Evolutionary conservation across 2,888 invertebrate genomes (phyloP).

Genomic region (Laspeyria flexula): DNA sequence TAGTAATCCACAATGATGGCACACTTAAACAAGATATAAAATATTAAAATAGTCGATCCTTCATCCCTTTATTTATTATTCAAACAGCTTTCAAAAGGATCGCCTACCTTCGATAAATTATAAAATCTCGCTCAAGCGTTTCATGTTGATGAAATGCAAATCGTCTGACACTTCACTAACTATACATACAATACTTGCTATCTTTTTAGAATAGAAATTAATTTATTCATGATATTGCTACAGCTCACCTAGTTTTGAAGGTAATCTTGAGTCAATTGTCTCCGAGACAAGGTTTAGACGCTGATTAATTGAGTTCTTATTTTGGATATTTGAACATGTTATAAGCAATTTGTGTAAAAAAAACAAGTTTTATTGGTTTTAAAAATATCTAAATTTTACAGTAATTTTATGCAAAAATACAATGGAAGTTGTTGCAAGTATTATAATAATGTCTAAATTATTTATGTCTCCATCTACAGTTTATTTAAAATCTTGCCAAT

Average conservation of each 20-base stretch:
- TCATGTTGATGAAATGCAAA: slow-evolving; percentile 67
- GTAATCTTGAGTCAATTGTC: neutral
- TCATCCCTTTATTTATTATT: slow-evolving; percentile 62
- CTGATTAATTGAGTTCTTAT: too few relatives aligned
- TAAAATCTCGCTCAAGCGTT: slow-evolving; percentile 59
- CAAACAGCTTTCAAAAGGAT: slow-evolving; percentile 63
- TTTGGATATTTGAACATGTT: too few relatives aligned
- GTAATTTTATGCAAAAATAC: too few relatives aligned
- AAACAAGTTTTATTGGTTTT: too few relatives aligned
- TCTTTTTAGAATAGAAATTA: slow-evolving; percentile 31
- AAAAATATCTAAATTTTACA: too few relatives aligned
- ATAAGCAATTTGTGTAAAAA: too few relatives aligned
- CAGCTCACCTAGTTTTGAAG: neutral
- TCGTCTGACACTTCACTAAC: slow-evolving; percentile 51
- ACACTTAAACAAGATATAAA: slow-evolving; percentile 54
- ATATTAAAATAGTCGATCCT: slow-evolving; percentile 58
- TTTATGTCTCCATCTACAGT: too few relatives aligned
- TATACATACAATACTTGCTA: slow-evolving; percentile 19
- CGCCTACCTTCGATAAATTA: slow-evolving; percentile 66
- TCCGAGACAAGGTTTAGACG: neutral
- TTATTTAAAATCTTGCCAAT: too few relatives aligned
- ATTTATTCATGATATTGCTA: slow-evolving; percentile 34
- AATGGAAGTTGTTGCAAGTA: too few relatives aligned
- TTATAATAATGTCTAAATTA: too few relatives aligned
- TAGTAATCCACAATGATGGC: slow-evolving; percentile 10